phyloP scores from a whole-genome alignment of 1,140 invertebrate genomes.

The Papilio dardanus region DNA sequence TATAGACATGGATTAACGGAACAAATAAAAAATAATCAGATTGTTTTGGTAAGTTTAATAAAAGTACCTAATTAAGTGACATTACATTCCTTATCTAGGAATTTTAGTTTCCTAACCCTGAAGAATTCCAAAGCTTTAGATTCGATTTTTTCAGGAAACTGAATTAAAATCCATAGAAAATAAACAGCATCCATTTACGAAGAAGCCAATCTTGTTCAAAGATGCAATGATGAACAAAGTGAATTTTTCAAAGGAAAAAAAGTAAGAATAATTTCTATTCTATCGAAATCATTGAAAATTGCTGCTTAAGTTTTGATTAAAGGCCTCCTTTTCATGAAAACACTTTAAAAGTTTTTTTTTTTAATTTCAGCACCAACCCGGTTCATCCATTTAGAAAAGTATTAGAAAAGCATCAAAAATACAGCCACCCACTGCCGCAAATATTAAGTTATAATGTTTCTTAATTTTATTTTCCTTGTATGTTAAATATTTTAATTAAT shows the following conservation, averaged over 20 bases:
- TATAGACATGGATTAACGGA: conserved; percentile 58
- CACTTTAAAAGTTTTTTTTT: not conserved
- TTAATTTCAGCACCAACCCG: conserved; percentile 60
- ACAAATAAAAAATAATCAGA: conserved; percentile 65
- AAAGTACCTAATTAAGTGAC: conserved; percentile 10
- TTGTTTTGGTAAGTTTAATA: conserved; percentile 51
- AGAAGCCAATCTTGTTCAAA: conserved; percentile 59
- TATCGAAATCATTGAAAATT: not conserved
- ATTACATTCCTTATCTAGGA: too few relatives aligned
- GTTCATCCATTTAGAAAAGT: conserved; percentile 65
- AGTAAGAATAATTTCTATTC: too few relatives aligned
- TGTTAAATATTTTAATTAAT: not conserved
- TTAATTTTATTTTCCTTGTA: not conserved
- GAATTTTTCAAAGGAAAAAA: conserved; percentile 23
- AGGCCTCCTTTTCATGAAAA: not conserved
- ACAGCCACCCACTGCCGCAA: conserved; percentile 14
- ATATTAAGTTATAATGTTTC: not conserved
- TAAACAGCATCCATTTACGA: conserved; percentile 61
- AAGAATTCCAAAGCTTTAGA: too few relatives aligned
- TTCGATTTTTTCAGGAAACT: conserved; percentile 57
- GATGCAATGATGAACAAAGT: conserved; percentile 58
- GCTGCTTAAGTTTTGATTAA: too few relatives aligned
- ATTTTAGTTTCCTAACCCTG: not conserved
- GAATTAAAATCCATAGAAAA: conserved; percentile 56
- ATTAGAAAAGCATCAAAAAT: conserved; percentile 46